Evolutionary conservation across 2,888 invertebrate genomes (phyloP), one percentile per base, ranked within the genome.

Genomic region (Thecophora atra): DNA sequence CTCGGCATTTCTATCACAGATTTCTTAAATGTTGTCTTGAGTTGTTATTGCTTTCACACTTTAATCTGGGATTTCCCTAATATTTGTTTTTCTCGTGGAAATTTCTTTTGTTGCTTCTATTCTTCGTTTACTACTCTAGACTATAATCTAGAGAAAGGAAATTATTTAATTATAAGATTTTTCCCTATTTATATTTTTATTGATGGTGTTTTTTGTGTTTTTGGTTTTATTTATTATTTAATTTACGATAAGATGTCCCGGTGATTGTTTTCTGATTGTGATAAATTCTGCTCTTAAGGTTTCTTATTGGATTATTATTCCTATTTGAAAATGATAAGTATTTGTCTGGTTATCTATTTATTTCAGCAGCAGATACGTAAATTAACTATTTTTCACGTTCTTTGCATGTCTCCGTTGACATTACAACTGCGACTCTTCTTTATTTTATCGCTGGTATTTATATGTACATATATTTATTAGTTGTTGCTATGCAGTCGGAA

Each of bases 11-110:
- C 58, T 42, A 65, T 62, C 60, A 63, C 51, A 64, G 69, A 30
- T 26, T 62, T 44, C 21, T 65, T 58, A 8, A 17, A n/a, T 51
- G 15, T 51, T 4, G 51, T 51, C 17, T n/a, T 54, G 54, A 19
- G 54, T 54, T 54, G 54, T n/a, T 11, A 21, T n/a, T 54, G 54
- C 21, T 54, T n/a, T 54, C 15, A 28, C 47, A 24, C 26, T 69
- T 69, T 28, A 54, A 67, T 67, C 54, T 58, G 70, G 70, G 70
- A 70, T 62, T 52, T 62, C 51, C 70, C 63, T 70, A 37, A 28
- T 63, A 24, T 70, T 62, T 70, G 37, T 15, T 58, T 58, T 58
- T 58, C 28, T 24, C 17, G n/a, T 58, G 58, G 58, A 15, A 8
- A 28, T 58, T 58, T 17, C 58, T 24, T 24, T 17, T 8, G 15